Base-by-base conservation (phyloP, 2,888 invertebrate genomes). In the Euzophera pinguis region DNA sequence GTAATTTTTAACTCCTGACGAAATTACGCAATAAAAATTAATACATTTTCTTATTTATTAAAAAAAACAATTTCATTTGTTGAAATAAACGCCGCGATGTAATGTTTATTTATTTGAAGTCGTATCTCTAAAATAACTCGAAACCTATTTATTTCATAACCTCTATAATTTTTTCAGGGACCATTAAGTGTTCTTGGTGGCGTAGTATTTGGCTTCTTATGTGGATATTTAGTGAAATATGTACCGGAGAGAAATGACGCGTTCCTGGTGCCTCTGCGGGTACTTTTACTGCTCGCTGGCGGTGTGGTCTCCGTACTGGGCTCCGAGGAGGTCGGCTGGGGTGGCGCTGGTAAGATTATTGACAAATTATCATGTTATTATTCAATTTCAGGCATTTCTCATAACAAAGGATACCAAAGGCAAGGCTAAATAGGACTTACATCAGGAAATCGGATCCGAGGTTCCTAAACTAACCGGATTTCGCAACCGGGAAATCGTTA, bases 281-380 rank as follows among this genome's bases (percentile, higher is more conserved):
- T 97, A 7, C 78, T 97, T 59, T 86, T 98, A 80, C 86, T 98
- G 53, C 92, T 98, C 55, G 91, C 93, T 8, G 96, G 96, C 2
- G 97, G 97, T 3, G 84, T 98, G 57, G 90, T 97, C 64, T 94
- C 96, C 1, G 95, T 98, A 49, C 94, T 98, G 67, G 98, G 98
- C 9, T 97, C 97, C 63, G 96, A 96, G 63, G 91, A 93, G 55
- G 91, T 97, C 54, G 96, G 94, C 4, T 93, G 91, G 80, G 93
- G 92, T 57, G 93, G 93, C 3, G 92, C 92, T 60, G 93, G 91
- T 91, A 62, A 77, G 73, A 2, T 9, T 9, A 32, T 7, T 32
- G 7, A 32, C 32, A 32, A 32, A 9, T 32, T 7, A 10, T 32
- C 1, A 32, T 6, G 1, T 32, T 6, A 32, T 2, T 7, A 29